Conservation (phyloP, 1,140 invertebrate genomes). For the Patella vulgata region DNA sequence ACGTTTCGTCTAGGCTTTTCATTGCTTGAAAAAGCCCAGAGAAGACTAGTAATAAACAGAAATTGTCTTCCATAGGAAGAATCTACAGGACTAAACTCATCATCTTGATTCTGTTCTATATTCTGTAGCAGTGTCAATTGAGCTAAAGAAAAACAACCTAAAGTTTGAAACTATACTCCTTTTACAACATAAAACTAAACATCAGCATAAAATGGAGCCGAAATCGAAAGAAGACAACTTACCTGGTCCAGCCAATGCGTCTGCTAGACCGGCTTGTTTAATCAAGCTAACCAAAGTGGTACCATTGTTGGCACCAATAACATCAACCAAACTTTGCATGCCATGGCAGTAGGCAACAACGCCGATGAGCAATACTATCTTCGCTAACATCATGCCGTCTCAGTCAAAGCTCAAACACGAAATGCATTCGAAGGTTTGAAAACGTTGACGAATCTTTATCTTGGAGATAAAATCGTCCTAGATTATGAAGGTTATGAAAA, state of each 20-base stretch:
- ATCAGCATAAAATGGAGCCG: neutral
- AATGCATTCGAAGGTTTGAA: too few relatives aligned
- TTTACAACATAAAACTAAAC: neutral
- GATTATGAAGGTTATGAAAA: too few relatives aligned
- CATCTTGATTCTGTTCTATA: neutral
- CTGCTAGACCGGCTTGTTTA: slow-evolving; percentile 25
- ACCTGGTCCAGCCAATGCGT: slow-evolving; percentile 22
- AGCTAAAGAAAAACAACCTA: neutral
- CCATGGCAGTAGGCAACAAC: slow-evolving; percentile 9
- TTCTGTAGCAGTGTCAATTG: neutral
- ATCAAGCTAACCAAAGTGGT: slow-evolving; percentile 29
- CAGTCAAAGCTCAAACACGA: too few relatives aligned
- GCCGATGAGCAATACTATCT: slow-evolving; percentile 10
- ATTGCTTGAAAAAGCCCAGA: neutral
- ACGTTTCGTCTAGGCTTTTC: too few relatives aligned
- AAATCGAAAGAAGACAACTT: neutral
- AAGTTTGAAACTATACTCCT: neutral
- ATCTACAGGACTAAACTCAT: neutral
- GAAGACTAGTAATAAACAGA: neutral
- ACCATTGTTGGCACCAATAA: slow-evolving; percentile 24
- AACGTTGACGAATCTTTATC: too few relatives aligned
- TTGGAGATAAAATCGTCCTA: too few relatives aligned
- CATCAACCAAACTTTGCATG: slow-evolving; percentile 16
- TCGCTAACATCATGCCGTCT: too few relatives aligned
- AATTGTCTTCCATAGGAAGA: too few relatives aligned